Percentiles rank a stretch among this genome's conserved stretches.
Conservation (phyloP, 2,888 invertebrate genomes). For the Parnassius apollo region DNA sequence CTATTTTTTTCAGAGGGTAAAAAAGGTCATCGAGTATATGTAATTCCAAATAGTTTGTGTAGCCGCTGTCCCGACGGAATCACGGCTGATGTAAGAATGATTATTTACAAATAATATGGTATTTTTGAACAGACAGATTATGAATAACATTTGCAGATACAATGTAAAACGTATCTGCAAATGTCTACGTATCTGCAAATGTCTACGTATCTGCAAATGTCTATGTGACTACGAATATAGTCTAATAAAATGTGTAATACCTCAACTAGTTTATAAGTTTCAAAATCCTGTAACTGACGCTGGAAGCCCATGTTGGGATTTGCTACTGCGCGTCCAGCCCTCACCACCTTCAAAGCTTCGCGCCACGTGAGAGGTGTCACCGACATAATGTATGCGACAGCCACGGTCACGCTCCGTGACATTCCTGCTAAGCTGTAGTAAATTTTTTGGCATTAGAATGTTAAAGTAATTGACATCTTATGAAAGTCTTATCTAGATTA, state of each 20-base stretch:
- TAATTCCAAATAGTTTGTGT: no score
- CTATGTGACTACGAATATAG: not conserved
- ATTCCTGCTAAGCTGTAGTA: conserved; percentile 93
- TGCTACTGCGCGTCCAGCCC: conserved; percentile 94
- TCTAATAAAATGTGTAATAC: conserved; percentile 58
- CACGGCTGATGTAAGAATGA: no score
- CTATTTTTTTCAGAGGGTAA: no score
- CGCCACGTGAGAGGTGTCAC: conserved; percentile 94
- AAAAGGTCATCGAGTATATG: no score
- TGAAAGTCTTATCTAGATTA: not conserved
- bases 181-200: no score
- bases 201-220: no score
- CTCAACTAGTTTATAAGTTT: conserved; percentile 88
- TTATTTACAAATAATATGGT: no score
- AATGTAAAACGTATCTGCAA: no score
- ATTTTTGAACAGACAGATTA: no score
- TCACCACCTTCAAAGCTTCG: conserved; percentile 95
- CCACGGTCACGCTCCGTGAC: conserved; percentile 97
- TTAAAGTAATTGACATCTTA: not conserved
- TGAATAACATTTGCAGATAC: no score
- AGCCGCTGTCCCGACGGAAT: no score
- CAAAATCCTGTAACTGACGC: conserved; percentile 95
- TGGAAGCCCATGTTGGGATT: conserved; percentile 98
- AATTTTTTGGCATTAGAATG: not conserved
- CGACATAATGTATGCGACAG: conserved; percentile 98